Evolutionary conservation across 2,113 vertebrate species (phyloP), one percentile per base, ranked within the genome.

Genomic region (Paedocypris sp.): DNA sequence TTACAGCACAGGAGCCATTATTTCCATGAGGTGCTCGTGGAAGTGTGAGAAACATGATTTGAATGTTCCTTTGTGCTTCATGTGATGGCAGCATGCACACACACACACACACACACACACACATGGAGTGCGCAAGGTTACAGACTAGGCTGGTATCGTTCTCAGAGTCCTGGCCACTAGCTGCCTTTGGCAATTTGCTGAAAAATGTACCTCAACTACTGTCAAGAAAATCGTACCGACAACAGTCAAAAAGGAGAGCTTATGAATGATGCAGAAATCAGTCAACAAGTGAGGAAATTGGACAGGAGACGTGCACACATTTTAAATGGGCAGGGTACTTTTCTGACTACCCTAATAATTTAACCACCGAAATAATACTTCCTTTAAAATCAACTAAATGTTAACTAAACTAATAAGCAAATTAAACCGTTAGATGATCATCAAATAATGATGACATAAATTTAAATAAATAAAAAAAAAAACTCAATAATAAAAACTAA

Each of bases 201-300:
- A 65, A 50, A 69, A 65, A 60, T 43, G 28, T 57, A 62, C 47
- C 36, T 66, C 68, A 70, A 64, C 49, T 45, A 66, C 57, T 62
- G 58, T 70, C 68, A 66, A 62, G 68, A 36, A 66, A 70, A 70
- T 70, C 68, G 58, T 58, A 26, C 10, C 66, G 63, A 58, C 68
- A 38, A 60, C 68, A 70, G 58, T 70, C 62, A 66, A 57, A 54
- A 66, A 54, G 58, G 68, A 52, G 33, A 70, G n/a, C n/a, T n/a
- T n/a, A n/a, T n/a, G n/a, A n/a, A n/a, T n/a, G n/a, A n/a, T n/a
- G n/a, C n/a, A n/a, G n/a, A n/a, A n/a, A n/a, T n/a, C n/a, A n/a
- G n/a, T n/a, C n/a, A n/a, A n/a, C n/a, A n/a, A n/a, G n/a, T n/a
- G n/a, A n/a, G n/a, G n/a, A n/a, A n/a, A n/a, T n/a, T n/a, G n/a